Evolutionary conservation across 2,797 vertebrate genomes (phyloP).

Genomic region (Aeoliscus strigatus): DNA sequence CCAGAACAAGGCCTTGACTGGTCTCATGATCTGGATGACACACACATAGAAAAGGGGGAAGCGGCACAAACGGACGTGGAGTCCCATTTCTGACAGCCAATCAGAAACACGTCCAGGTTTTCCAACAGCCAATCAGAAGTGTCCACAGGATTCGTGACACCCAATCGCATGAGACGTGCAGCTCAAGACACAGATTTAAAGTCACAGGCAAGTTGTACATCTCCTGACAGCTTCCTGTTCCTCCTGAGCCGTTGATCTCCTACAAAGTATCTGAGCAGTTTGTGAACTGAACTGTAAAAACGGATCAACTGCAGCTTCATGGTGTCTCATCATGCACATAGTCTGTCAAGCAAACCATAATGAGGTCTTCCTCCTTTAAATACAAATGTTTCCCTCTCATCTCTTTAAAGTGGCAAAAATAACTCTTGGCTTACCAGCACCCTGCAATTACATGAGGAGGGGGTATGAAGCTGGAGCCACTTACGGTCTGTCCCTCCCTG

Average conservation of each 20-base stretch:
- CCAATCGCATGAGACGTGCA: constrained; percentile 35
- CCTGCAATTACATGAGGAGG: constrained; percentile 64
- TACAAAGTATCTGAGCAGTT: background rate
- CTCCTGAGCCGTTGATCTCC: background rate
- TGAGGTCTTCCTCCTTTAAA: constrained; percentile 42
- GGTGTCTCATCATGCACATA: no score
- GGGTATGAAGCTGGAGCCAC: constrained; percentile 37
- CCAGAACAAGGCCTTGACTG: background rate
- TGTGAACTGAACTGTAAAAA: background rate
- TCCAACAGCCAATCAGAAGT: constrained; percentile 22
- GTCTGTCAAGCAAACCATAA: constrained; percentile 35
- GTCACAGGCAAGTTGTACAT: constrained; percentile 26
- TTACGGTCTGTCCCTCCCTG: constrained; percentile 29
- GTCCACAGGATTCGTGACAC: background rate
- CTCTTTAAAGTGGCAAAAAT: constrained; percentile 63
- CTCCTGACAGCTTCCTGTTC: background rate
- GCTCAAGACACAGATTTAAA: constrained; percentile 45
- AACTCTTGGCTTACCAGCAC: constrained; percentile 56
- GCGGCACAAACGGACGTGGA: constrained; percentile 6
- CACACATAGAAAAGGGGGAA: constrained; percentile 8
- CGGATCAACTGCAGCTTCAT: no score
- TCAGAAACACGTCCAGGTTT: background rate
- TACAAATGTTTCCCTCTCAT: constrained; percentile 39
- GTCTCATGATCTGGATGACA: constrained; percentile 45
- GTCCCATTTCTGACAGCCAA: constrained; percentile 15